phyloP scores from a whole-genome alignment of 2,888 invertebrate genomes.

The Electrophaes corylata region DNA sequence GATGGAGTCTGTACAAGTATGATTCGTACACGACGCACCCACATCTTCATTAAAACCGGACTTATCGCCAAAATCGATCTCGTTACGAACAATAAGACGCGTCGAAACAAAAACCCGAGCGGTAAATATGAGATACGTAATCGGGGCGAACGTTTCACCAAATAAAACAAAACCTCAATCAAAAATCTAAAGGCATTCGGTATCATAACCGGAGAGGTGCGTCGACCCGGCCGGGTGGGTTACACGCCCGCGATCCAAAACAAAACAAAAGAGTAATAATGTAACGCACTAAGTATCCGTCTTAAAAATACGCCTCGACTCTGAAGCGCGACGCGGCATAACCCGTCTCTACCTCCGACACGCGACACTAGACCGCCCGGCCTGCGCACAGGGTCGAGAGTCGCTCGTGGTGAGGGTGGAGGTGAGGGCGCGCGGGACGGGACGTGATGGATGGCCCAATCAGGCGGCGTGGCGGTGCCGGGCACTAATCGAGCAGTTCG shows the following conservation, averaged over 20 bases:
- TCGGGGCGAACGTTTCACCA: conserved; percentile 74
- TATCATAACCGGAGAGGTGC: conserved; percentile 79
- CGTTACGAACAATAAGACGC: conserved; percentile 80
- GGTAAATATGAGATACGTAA: conserved; percentile 80
- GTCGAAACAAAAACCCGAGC: conserved; percentile 78
- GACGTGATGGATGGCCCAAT: conserved; percentile 84
- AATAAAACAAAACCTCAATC: conserved; percentile 83
- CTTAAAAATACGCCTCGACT: conserved; percentile 81
- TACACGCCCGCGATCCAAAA: conserved; percentile 68
- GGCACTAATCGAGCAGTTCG: conserved; percentile 80
- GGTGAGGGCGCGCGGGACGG: conserved; percentile 64
- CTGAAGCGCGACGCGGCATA: conserved; percentile 75
- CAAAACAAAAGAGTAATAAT: conserved; percentile 80
- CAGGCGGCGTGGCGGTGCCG: conserved; percentile 79
- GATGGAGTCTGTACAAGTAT: conserved; percentile 48
- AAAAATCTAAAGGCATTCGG: conserved; percentile 80
- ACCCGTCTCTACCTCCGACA: conserved; percentile 52
- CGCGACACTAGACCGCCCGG: conserved; percentile 44
- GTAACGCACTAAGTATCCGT: conserved; percentile 83
- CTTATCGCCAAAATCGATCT: conserved; percentile 80
- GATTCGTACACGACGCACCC: conserved; percentile 65
- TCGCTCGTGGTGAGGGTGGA: conserved; percentile 57
- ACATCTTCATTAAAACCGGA: conserved; percentile 78
- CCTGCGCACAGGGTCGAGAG: conserved; percentile 49
- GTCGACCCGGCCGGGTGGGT: conserved; percentile 77